Evolutionary conservation across 2,888 invertebrate species (phyloP), one percentile per base, ranked within the genome.

Genomic region (Calephelis perditalis): DNA sequence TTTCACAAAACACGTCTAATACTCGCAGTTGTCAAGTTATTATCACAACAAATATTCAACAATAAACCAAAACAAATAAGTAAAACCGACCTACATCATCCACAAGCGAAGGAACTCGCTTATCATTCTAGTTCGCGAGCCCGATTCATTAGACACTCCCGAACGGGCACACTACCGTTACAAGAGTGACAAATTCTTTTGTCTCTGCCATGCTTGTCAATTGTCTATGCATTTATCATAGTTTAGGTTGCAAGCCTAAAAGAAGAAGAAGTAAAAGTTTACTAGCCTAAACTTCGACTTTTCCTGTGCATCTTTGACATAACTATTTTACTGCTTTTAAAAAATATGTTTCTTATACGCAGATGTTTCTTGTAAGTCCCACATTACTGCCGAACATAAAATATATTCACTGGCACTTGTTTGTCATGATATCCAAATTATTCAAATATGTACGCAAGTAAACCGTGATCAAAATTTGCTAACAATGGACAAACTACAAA

Each of bases 161-260:
- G 88, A 78, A 71, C 78, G 79, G 81, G 82, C 78, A 79, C 82
- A 80, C 81, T 85, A 86, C 88, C 87, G 88, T 88, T 88, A 87
- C 77, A 83, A 86, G 82, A 88, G 80, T 88, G 87, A 68, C 69
- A 70, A 69, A 69, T 67, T 72, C 70, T 47, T 64, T 66, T 67
- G 66, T 72, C 74, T 59, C 60, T 63, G 62, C 63, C 62, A 3
- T 40, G 26, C 66, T 65, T 65, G 43, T 40, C 40, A 40, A 8
- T 59, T 57, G 49, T 60, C 66, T 66, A 52, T 52, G 52, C 52
- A 52, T 52, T 35, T 49, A 9, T 49, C 35, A 10, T 9, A 49
- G 3, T 6, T 40, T 26, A 26, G 15, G 49, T 35, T 52, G 52
- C 52, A 52, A 26, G 52, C 40, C 3, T 9, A 52, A 26, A 26